These are phyloP conservation scores for Achroia grisella DNA, from an alignment of 1,140 invertebrate genomes.

Conservation along the genomic window DNA sequence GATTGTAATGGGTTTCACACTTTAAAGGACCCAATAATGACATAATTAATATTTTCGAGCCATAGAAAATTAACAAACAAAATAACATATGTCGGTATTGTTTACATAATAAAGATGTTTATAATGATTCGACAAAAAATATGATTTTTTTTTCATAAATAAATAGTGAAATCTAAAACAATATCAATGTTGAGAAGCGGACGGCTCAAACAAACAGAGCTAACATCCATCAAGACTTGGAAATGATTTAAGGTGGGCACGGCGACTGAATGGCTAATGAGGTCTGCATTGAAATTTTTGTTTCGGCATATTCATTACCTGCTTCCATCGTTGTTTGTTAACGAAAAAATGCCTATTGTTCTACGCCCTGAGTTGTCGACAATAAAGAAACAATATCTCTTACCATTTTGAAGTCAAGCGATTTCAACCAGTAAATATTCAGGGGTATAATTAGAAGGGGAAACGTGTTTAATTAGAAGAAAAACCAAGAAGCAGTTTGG, in stretches of 20 bases:
- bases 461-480: slow-evolving; percentile 36
- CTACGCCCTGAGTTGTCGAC: slow-evolving; percentile 31
- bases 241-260: slow-evolving; percentile 53
- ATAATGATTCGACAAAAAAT: too few relatives aligned
- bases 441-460: slow-evolving; percentile 31
- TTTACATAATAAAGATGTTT: too few relatives aligned
- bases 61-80: too few relatives aligned
- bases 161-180: too few relatives aligned
- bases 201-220: slow-evolving; percentile 19
- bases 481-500: slow-evolving; percentile 4
- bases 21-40: too few relatives aligned
- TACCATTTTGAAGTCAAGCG: slow-evolving; percentile 59
- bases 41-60: too few relatives aligned
- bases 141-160: too few relatives aligned
- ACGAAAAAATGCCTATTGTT: slow-evolving; percentile 58
- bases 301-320: slow-evolving; percentile 66
- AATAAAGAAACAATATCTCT: slow-evolving; percentile 57
- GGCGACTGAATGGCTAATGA: slow-evolving; percentile 61
- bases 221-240: slow-evolving; percentile 42
- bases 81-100: too few relatives aligned
- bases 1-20: too few relatives aligned
- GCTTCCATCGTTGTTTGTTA: slow-evolving; percentile 41
- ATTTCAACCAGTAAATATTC: slow-evolving; percentile 41
- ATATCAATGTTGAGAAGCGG: slow-evolving; percentile 1
- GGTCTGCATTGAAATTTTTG: slow-evolving; percentile 50